Evolutionary conservation across 1,140 invertebrate genomes (phyloP).

Genomic region (Pseudomyrmex dendroicus): DNA sequence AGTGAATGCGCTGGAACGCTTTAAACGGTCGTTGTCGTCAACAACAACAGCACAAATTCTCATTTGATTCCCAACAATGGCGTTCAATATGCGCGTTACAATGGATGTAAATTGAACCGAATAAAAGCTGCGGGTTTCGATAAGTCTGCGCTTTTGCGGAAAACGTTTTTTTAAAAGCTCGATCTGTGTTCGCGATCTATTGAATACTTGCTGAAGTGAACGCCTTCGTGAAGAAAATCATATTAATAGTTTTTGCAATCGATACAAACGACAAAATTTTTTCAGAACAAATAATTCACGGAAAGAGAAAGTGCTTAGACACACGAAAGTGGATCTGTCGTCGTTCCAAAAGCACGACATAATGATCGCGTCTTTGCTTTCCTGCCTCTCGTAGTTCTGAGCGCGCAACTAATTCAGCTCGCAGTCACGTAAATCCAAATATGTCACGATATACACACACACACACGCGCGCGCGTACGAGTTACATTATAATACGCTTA

Average conservation of each 20-base stretch:
- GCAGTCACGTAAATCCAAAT: slow-evolving; percentile 48
- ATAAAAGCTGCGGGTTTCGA: slow-evolving; percentile 15
- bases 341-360: slow-evolving; percentile 33
- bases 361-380: slow-evolving; percentile 52
- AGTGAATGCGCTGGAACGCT: slow-evolving; percentile 40
- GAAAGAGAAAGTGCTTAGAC: slow-evolving; percentile 52
- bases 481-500: slow-evolving; percentile 31
- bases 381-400: background rate
- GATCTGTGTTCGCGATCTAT: background rate
- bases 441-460: slow-evolving; percentile 19
- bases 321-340: slow-evolving; percentile 55
- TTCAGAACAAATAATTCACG: slow-evolving; percentile 44
- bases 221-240: background rate
- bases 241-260: slow-evolving; percentile 9
- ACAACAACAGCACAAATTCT: slow-evolving; percentile 35
- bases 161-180: background rate
- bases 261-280: slow-evolving; percentile 20
- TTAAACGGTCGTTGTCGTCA: slow-evolving; percentile 44
- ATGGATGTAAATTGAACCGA: background rate
- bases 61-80: slow-evolving; percentile 6
- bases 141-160: slow-evolving; percentile 3
- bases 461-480: background rate
- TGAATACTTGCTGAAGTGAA: background rate
- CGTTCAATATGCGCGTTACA: background rate
- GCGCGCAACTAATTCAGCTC: slow-evolving; percentile 43